phyloP scores from a whole-genome alignment of 2,888 invertebrate species.

The Chromoteleia sp. region DNA sequence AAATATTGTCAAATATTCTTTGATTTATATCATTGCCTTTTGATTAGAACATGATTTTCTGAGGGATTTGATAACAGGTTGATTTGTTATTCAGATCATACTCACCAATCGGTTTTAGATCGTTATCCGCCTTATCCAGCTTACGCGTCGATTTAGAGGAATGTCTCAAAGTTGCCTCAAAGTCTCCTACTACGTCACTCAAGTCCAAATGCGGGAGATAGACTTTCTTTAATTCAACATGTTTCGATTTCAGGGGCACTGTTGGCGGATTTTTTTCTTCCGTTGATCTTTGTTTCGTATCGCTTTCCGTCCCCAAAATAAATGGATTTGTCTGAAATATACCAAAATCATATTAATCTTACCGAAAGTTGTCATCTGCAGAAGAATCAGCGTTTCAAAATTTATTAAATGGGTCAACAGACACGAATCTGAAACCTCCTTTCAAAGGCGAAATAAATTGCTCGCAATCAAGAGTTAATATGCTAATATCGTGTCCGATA shows the following conservation, averaged over 20 bases:
- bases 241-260: conserved; percentile 35
- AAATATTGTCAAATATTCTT: no score
- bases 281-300: conserved; percentile 74
- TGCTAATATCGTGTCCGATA: conserved; percentile 30
- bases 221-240: conserved; percentile 27
- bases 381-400: no score
- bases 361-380: no score
- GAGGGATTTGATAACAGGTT: conserved; percentile 17
- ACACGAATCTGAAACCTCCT: conserved; percentile 10
- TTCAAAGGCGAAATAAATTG: conserved; percentile 8
- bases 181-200: conserved; percentile 88
- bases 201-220: conserved; percentile 78
- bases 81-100: conserved; percentile 37
- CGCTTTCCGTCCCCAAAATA: conserved; percentile 74
- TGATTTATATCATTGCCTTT: no score
- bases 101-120: conserved; percentile 57
- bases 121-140: conserved; percentile 37
- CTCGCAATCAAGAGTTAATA: conserved; percentile 18
- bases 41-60: no score
- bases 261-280: conserved; percentile 44
- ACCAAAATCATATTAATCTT: conserved; percentile 13
- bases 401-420: no score
- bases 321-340: conserved; percentile 78
- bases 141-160: conserved; percentile 74
- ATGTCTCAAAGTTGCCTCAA: conserved; percentile 89